Base-by-base conservation (phyloP, 2,113 vertebrate species). In the Rhinogobius similis region DNA sequence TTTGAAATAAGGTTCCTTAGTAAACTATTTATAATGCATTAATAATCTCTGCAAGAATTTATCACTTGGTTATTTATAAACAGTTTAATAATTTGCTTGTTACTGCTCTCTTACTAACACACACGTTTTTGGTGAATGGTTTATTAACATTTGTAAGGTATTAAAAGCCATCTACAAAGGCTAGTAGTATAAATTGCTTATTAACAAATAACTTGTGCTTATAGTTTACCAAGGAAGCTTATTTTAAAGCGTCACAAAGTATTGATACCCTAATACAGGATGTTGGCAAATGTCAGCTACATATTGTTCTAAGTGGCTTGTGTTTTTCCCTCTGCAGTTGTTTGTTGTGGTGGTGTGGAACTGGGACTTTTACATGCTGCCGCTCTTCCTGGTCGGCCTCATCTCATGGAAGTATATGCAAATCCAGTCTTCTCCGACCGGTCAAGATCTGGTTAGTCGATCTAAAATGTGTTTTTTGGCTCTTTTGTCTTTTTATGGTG, bases 331-430 rank as follows among this genome's bases (percentile, higher is more conserved):
- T 75, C 63, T 56, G 11, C 90, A 99, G 98, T 86, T 96, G 4
- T 99, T 99, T 72, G 11, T 98, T 71, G 68, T 96, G 77, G 94
- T 94, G 0, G 94, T 99, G 61, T 99, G 97, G 98, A 93, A 94
- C 3, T 94, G 95, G 88, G 96, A 99, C 62, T 92, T 98, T 65
- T 99, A 96, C 88, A 97, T 99, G 96, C 85, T 98, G 72, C 98
- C 98, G 5, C 70, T 98, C 86, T 93, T 91, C 67, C 76, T 99
- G 67, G 79, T 97, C 68, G 71, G 96, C 70, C 92, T 99, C 63
- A 94, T 98, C 68, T 67, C 86, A 0, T 96, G 97, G 92, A 98
- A 97, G 81, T 97, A 96, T 89, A 70, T 95, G 67, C 90, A 89
- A 27, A 64, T 95, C 64, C 68, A 44, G 0, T 93, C 89, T 1